A percentile compares a stretch with the other conserved stretches of the same genome.
These are phyloP conservation scores for Eumerus sabulonum DNA, from an alignment of 2,888 invertebrate genomes.

Conservation along the genomic window DNA sequence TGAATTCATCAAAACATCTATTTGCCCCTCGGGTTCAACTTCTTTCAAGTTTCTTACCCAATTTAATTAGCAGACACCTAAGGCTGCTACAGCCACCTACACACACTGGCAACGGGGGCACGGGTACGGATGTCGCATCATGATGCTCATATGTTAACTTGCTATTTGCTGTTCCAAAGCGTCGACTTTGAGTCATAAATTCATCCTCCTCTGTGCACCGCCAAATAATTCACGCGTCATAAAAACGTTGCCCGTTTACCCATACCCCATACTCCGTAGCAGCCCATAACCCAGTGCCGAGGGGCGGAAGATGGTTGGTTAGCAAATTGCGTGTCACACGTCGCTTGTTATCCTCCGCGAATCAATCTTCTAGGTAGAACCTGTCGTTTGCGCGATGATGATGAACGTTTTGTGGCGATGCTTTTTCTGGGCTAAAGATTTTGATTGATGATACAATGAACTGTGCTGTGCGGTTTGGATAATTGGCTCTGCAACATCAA, in stretches of 20 bases:
- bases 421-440: slow-evolving; percentile 53
- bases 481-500: slow-evolving; percentile 47
- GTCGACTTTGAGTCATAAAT: slow-evolving; percentile 40
- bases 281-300: not conserved
- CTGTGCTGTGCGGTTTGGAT: slow-evolving; percentile 59
- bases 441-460: slow-evolving; percentile 62
- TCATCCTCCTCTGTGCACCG: slow-evolving; percentile 18
- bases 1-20: slow-evolving; percentile 26
- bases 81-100: slow-evolving; percentile 4
- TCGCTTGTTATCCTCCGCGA: slow-evolving; percentile 64
- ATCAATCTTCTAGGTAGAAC: slow-evolving; percentile 56
- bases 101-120: no score
- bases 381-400: not conserved
- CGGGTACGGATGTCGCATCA: no score
- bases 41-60: not conserved
- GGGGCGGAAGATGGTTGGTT: slow-evolving; percentile 48
- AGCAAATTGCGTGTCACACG: slow-evolving; percentile 64
- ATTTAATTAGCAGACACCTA: slow-evolving; percentile 36
- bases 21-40: not conserved
- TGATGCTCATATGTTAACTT: slow-evolving; percentile 6
- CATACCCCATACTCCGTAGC: not conserved
- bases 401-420: slow-evolving; percentile 15
- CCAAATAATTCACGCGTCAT: slow-evolving; percentile 46
- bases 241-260: slow-evolving; percentile 47
- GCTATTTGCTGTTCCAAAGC: not conserved